Percentiles rank a stretch among this genome's conserved stretches.
Evolutionary conservation across 2,888 invertebrate genomes (phyloP).

Genomic region (Pecten maximus): DNA sequence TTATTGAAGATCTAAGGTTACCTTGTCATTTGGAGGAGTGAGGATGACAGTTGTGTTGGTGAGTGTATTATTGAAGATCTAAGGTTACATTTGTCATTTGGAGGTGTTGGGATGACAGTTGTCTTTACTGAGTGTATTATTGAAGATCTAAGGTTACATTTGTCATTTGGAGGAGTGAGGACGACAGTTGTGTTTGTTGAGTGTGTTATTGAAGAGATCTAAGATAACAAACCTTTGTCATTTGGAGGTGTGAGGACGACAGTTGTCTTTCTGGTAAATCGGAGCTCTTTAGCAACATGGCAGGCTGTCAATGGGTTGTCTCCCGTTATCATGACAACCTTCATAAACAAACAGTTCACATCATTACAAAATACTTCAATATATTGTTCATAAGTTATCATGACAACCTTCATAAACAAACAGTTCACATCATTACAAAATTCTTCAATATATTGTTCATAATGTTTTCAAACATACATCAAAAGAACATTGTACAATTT

Average conservation of each 20-base stretch:
- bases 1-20: neutral
- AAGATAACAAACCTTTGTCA: slow-evolving; percentile 62
- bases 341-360: slow-evolving; percentile 48
- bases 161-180: too few species aligned
- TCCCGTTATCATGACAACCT: slow-evolving; percentile 99
- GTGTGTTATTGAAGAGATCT: too few species aligned
- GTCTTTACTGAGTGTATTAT: too few species aligned
- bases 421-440: neutral
- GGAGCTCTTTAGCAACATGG: slow-evolving; percentile 96
- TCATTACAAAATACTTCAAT: neutral
- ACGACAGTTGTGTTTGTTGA: too few species aligned
- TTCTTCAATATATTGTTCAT: too few species aligned
- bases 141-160: slow-evolving; percentile 26
- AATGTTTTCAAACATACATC: neutral
- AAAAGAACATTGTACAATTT: too few species aligned
- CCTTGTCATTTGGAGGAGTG: slow-evolving; percentile 70
- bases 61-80: too few species aligned
- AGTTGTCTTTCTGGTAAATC: slow-evolving; percentile 89
- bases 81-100: slow-evolving; percentile 57
- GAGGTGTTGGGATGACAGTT: too few species aligned
- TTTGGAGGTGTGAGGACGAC: slow-evolving; percentile 77
- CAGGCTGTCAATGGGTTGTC: slow-evolving; percentile 99
- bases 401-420: too few species aligned
- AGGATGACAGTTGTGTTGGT: slow-evolving; percentile 85
- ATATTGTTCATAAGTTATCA: too few species aligned